Base-by-base conservation (phyloP, 2,888 invertebrate genomes). In the Neoscelio sp. region DNA sequence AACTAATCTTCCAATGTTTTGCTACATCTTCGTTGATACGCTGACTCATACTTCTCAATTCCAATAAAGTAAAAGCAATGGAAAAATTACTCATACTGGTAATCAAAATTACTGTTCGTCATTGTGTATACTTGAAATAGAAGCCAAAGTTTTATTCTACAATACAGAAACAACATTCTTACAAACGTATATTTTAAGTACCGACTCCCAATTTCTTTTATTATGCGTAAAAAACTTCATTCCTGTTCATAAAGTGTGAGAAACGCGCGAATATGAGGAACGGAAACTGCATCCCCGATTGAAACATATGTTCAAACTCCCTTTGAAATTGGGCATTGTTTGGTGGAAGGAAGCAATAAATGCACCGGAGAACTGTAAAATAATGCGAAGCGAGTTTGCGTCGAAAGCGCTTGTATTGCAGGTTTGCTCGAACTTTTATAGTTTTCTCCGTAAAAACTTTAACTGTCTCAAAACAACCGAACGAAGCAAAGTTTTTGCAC, bases 321-420 rank as follows among this genome's bases (percentile, higher is more conserved):
- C 30, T 52, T 42, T 20, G 33, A 67, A 67, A 67, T 52, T 44
- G 58, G 26, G 58, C 50, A 54, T 67, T 56, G 67, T 67, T 67
- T 67, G 52, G 44, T 1, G 40, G 50, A 50, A 26, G 64, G 15
- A 35, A 40, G 64, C 38, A 64, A 50, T 64, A 50, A 50, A 62
- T 23, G 46, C 46, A 23, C 7, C 20, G 18, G n/a, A 7, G 10
- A 54, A 54, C 65, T 44, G 44, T 38, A 65, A 40, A 52, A 54
- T n/a, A n/a, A n/a, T n/a, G n/a, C n/a, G n/a, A n/a, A n/a, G n/a
- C 38, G 54, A 38, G 54, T 33, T 56, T 48, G 26, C 10, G 35
- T 38, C 42, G 23, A 15, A 44, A 56, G 48, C 20, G 17, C 44
- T 68, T 23, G 56, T 17, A 46, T 38, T 38, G 4, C 38, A 38